A percentile compares a stretch with the other conserved stretches of the same genome.
phyloP scores from a whole-genome alignment of 1,140 invertebrate species.

The Maconellicoccus hirsutus region DNA sequence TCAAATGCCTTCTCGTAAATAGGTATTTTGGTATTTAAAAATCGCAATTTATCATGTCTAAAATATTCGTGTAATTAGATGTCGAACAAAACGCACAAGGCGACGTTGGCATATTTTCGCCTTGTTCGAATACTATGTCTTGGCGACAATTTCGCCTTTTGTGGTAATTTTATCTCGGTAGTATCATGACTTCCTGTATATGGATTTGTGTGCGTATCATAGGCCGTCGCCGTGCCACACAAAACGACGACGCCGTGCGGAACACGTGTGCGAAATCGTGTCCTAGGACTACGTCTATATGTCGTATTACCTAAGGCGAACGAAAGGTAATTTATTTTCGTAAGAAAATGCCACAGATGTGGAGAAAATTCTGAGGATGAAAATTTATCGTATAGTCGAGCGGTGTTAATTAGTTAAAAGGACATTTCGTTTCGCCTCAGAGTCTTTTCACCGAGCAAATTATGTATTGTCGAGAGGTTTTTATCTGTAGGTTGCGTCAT shows the following conservation, averaged over 20 bases:
- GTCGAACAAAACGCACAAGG: background rate
- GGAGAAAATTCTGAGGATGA: background rate
- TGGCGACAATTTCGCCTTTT: constrained; percentile 3
- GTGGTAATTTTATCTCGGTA: background rate
- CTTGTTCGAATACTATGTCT: background rate
- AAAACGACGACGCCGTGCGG: background rate
- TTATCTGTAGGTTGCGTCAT: background rate
- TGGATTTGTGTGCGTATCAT: background rate
- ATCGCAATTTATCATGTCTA: constrained; percentile 2
- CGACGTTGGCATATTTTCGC: too few relatives aligned
- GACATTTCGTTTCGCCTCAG: too few relatives aligned
- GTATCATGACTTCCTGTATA: background rate
- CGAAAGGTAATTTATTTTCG: background rate
- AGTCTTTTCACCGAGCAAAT: background rate
- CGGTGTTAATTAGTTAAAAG: background rate
- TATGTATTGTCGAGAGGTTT: too few relatives aligned
- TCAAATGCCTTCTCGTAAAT: too few relatives aligned
- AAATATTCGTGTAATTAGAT: constrained; percentile 3
- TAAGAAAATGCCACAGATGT: background rate
- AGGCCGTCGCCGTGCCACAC: too few relatives aligned
- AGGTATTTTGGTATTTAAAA: background rate
- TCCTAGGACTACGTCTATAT: too few relatives aligned
- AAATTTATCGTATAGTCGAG: background rate
- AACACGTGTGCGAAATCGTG: background rate
- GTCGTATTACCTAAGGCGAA: background rate